Evolutionary conservation across 2,888 invertebrate genomes (phyloP).

Genomic region (Eumerus sabulonum): DNA sequence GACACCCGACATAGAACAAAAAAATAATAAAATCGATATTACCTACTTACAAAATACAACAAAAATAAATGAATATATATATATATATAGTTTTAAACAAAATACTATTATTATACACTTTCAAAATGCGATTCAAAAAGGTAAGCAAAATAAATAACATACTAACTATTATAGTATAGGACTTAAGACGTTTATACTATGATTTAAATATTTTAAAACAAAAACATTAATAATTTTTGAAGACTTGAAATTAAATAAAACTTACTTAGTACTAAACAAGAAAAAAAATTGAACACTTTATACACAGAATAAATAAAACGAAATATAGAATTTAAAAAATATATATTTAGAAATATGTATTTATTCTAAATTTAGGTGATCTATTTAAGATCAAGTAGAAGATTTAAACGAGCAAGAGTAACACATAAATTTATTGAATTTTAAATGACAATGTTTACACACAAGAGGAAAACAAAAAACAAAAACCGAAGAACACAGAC

Average conservation of each 20-base stretch:
- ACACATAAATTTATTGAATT: slow-evolving; percentile 32
- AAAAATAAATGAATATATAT: slow-evolving; percentile 33
- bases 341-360: slow-evolving; percentile 54
- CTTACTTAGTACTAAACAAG: slow-evolving; percentile 57
- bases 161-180: slow-evolving; percentile 56
- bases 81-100: slow-evolving; percentile 39
- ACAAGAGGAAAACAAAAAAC: slow-evolving; percentile 15
- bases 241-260: slow-evolving; percentile 65
- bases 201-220: slow-evolving; percentile 31
- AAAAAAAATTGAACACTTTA: slow-evolving; percentile 52
- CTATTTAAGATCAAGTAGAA: slow-evolving; percentile 51
- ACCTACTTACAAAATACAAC: slow-evolving; percentile 43
- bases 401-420: slow-evolving; percentile 14
- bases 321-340: slow-evolving; percentile 19
- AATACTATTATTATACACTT: slow-evolving; percentile 62
- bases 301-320: slow-evolving; percentile 40
- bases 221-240: slow-evolving; percentile 47
- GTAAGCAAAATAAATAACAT: slow-evolving; percentile 63
- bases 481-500: slow-evolving; percentile 47
- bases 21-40: slow-evolving; percentile 24
- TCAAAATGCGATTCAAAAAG: slow-evolving; percentile 57
- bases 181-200: slow-evolving; percentile 70
- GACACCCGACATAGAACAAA: slow-evolving; percentile 54
- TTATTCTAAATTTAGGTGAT: slow-evolving; percentile 53
- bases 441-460: slow-evolving; percentile 8